Evolutionary conservation across 2,888 invertebrate species (phyloP), one percentile per base, ranked within the genome.

Genomic region (Tenthredo livida): DNA sequence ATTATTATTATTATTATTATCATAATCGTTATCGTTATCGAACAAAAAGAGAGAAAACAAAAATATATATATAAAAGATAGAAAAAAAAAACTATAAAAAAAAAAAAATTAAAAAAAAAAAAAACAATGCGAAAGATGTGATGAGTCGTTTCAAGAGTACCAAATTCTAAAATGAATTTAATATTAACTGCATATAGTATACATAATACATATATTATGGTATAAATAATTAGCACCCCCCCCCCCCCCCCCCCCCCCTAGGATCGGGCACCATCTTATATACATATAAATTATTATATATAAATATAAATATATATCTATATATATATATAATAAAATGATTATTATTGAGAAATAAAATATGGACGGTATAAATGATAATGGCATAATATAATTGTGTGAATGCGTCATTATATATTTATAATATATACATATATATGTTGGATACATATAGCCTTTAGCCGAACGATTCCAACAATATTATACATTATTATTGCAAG

Each of bases 151-250:
- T 91, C 90, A 90, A 91, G 92, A 92, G 92, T 92, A 92, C 91
- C 92, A 92, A 92, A 92, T 92, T 92, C 92, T 92, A 92, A 92
- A 92, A 92, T 91, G 90, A 91, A 90, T 90, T 91, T 91, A 90
- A 89, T 87, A 90, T 89, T 88, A 85, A 85, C 84, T 82, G 83
- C 89, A 89, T 89, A 88, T 85, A 88, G 89, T 91, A 90, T 90
- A 91, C 47, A 83, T 83, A 82, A 77, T 77, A 89, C 88, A 90
- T 87, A 87, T 88, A 89, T 91, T 90, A 90, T 86, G 87, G 37
- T 43, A 67, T 43, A 67, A 67, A 33, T 67, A 33, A 67, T 67
- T 67, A 67, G 67, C 67, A 67, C 67, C 67, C 61, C 67, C 67
- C 61, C n/a, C n/a, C n/a, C n/a, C n/a, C n/a, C n/a, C n/a, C n/a